phyloP scores from a whole-genome alignment of 2,888 invertebrate genomes.

The Drosophila colorata region DNA sequence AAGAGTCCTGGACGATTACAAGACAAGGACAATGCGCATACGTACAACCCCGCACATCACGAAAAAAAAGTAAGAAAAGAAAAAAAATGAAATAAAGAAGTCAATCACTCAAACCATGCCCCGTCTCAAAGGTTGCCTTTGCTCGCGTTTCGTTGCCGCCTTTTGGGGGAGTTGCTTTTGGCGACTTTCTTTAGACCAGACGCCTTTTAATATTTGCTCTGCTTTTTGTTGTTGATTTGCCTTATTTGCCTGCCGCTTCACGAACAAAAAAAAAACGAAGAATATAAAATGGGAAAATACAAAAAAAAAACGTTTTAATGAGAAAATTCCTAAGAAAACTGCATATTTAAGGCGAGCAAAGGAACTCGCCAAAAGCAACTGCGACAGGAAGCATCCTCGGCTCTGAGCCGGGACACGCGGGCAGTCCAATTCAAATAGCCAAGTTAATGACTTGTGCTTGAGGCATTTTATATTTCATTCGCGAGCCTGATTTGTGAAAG shows the following conservation, averaged over 20 bases:
- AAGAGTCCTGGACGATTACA: constrained; percentile 44
- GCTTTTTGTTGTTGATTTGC: constrained; percentile 59
- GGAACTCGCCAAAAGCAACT: constrained; percentile 28
- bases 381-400: constrained; percentile 63
- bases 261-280: constrained; percentile 22
- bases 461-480: constrained; percentile 53
- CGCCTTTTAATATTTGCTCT: constrained; percentile 80
- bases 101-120: constrained; percentile 78
- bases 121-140: constrained; percentile 34
- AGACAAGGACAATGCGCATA: constrained; percentile 60
- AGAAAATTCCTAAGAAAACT: constrained; percentile 81
- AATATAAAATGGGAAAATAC: constrained; percentile 26
- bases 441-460: constrained; percentile 79
- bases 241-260: constrained; percentile 58
- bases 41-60: constrained; percentile 6
- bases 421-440: constrained; percentile 76
- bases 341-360: constrained; percentile 73
- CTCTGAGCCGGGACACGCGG: constrained; percentile 19
- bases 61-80: not conserved
- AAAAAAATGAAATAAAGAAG: constrained; percentile 49
- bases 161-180: constrained; percentile 45
- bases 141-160: constrained; percentile 1
- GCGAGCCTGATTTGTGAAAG: constrained; percentile 74
- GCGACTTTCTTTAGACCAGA: constrained; percentile 68
- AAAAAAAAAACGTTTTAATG: constrained; percentile 66